phyloP scores from a whole-genome alignment of 2,113 vertebrate species.

The Syngnathoides biaculeatus region DNA sequence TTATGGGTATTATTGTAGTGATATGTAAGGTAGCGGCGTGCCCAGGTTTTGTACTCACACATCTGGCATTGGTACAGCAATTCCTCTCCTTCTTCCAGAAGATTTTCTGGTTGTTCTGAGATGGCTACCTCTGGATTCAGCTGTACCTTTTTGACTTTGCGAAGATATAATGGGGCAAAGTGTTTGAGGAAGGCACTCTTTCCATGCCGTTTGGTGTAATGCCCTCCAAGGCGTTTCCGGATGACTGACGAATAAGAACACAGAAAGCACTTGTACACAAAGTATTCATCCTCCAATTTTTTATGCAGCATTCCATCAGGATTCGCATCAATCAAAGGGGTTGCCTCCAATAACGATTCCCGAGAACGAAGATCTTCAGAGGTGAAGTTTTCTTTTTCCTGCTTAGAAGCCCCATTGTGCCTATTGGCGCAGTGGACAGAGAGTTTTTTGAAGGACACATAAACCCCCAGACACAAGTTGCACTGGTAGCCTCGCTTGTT shows the following conservation, averaged over 20 bases:
- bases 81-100: not conserved
- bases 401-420: constrained; percentile 21
- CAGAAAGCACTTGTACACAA: not conserved
- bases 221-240: not conserved
- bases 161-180: constrained; percentile 29
- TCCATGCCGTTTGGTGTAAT: constrained; percentile 6
- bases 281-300: no score
- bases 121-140: constrained; percentile 42
- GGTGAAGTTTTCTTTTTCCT: not conserved
- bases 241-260: not conserved
- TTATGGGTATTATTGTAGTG: constrained; percentile 51
- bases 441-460: constrained; percentile 76
- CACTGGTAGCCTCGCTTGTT: constrained; percentile 82
- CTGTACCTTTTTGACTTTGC: constrained; percentile 75
- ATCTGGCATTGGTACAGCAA: constrained; percentile 28
- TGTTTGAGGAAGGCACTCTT: constrained; percentile 66
- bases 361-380: constrained; percentile 38
- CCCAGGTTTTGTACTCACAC: constrained; percentile 24
- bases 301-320: not conserved
- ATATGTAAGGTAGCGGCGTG: constrained; percentile 26
- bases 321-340: not conserved
- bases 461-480: constrained; percentile 78
- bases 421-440: constrained; percentile 78
- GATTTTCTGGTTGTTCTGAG: not conserved
- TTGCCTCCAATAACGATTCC: constrained; percentile 52